Evolutionary conservation across 2,113 vertebrate species (phyloP), one percentile per base, ranked within the genome.

Genomic region (Epinephelus moara): DNA sequence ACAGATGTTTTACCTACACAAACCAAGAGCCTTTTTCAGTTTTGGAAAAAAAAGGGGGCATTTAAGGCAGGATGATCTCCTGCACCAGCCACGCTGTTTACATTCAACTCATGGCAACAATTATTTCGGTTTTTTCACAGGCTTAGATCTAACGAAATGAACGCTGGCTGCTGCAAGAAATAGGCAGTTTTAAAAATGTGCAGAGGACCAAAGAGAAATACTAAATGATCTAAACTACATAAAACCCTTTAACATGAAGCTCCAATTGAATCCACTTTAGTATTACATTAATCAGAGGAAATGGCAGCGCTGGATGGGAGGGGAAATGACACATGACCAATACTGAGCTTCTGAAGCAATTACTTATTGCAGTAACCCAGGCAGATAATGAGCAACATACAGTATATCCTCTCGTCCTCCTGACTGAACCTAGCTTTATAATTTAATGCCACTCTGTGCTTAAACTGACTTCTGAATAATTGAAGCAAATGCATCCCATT

Each of bases 381-480:
- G 70, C 86, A 85, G 83, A 81, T 93, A 91, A 92, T 89, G 86
- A 90, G 85, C 73, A 81, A 82, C 85, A 91, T 82, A 63, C 75
- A 71, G 62, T 69, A 70, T 78, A 79, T 74, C 77, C 76, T 69
- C 75, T 52, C 30, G 68, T 82, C 68, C 72, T 81, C 55, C 69
- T 70, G 80, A 23, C 85, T 62, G 68, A 67, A 81, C 42, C 74
- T 42, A 80, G 64, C 76, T 91, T 83, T 85, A 88, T 87, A 76
- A 89, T 87, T 92, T 83, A 86, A 90, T 85, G 81, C 78, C 85
- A 81, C 80, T 66, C 69, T 90, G 63, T 83, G 83, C 73, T 82
- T 92, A 89, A 91, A 92, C 75, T 80, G 85, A 81, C 75, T 75
- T 50, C 88, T 85, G 74, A 89, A 91, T 91, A 91, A 89, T 87